Evolutionary conservation across 2,888 invertebrate genomes (phyloP), one percentile per base, ranked within the genome.

Genomic region (Polietes domitor): DNA sequence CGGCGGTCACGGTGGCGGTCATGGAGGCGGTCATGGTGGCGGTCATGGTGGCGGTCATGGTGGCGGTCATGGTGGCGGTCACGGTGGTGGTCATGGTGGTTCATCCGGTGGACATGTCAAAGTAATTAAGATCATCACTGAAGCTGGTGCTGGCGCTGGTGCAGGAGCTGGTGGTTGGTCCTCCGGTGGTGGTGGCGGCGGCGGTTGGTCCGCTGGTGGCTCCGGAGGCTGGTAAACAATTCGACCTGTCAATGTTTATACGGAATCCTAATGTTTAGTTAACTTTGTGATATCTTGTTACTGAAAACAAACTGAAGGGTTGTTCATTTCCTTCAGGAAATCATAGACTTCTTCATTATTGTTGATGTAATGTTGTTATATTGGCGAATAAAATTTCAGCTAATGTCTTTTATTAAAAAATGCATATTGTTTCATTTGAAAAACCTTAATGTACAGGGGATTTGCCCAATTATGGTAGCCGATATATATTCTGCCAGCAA

Each of bases 1-100:
- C 41, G 74, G 75, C n/a, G 75, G 71, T n/a, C 82, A 77, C 32
- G 86, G 85, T n/a, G 86, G 88, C 12, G 87, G 87, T 17, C 88
- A 88, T 24, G 73, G 72, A 17, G 78, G 72, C 6, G 80, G 80
- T 9, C 50, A 74, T 58, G 55, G 43, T 24, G 79, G 79, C 17
- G 78, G 71, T 6, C 50, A 73, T 47, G 26, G 28, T n/a, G 72
- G 72, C 24, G 72, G 55, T 21, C 37, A 55, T 41, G 72, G 72
- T 24, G 72, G 55, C 15, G 28, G 55, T n/a, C 28, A 37, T 41
- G 72, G 10, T 10, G 37, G 63, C 1, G 63, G 58, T n/a, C 4
- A 26, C 15, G 58, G 71, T 15, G 76, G 73, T 0, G 81, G 37
- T 10, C n/a, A 63, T 15, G 76, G 73, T 0, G 81, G 37, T 10